Percentiles rank a stretch among this genome's conserved stretches.
Evolutionary conservation across 2,113 vertebrate species (phyloP).

Genomic region (Syngnathoides biaculeatus): DNA sequence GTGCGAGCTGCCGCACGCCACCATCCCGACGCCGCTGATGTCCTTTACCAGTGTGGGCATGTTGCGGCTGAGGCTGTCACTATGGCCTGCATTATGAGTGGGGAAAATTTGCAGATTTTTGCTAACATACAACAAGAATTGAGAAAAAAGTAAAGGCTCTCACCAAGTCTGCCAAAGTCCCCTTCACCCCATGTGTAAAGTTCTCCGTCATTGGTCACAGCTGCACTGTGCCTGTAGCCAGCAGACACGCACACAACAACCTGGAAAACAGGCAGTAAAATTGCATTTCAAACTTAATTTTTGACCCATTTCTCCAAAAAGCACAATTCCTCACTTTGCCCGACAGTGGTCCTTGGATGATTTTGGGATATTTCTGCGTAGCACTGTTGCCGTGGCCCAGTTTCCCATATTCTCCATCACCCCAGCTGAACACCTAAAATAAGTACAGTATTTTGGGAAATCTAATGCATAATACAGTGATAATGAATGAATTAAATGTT

Average conservation of each 20-base stretch:
- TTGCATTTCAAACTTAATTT: neutral
- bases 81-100: constrained; percentile 63
- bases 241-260: constrained; percentile 79
- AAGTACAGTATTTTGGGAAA: constrained; percentile 4
- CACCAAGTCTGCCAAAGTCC: constrained; percentile 79
- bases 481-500: too few relatives aligned
- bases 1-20: constrained; percentile 79
- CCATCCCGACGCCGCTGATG: constrained; percentile 77
- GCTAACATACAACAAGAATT: neutral
- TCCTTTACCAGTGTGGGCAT: constrained; percentile 79
- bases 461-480: neutral
- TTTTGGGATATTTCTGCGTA: constrained; percentile 80
- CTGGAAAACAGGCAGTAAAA: constrained; percentile 42
- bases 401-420: constrained; percentile 80
- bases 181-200: constrained; percentile 82
- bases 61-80: constrained; percentile 79
- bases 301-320: neutral
- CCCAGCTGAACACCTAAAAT: constrained; percentile 76
- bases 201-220: constrained; percentile 78
- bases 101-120: neutral
- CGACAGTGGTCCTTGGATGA: constrained; percentile 74
- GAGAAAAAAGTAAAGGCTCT: neutral
- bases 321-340: constrained; percentile 64
- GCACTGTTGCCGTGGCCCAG: constrained; percentile 80
- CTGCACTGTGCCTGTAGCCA: constrained; percentile 81